Evolutionary conservation across 2,888 invertebrate genomes (phyloP).

Genomic region (Nemotelus nigrinus): DNA sequence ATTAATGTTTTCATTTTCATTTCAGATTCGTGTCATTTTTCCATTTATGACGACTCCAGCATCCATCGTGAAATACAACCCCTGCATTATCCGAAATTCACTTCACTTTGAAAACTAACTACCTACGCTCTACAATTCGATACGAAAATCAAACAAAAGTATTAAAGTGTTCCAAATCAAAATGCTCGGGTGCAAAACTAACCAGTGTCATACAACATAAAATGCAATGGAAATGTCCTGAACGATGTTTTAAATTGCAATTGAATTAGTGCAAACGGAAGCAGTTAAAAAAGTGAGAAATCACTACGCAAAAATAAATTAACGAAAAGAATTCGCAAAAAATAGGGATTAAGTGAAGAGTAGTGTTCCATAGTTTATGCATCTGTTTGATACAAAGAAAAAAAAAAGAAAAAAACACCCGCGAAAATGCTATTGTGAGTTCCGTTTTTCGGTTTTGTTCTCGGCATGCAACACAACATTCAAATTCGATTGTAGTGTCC

Average conservation of each 20-base stretch:
- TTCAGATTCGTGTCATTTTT: no score
- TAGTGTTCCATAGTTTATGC: constrained; percentile 14
- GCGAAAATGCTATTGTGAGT: constrained; percentile 19
- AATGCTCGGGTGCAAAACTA: no score
- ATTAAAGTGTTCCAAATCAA: no score
- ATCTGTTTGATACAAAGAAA: constrained; percentile 17
- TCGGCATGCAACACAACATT: constrained; percentile 6
- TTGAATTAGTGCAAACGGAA: constrained; percentile 39
- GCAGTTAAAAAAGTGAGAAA: background rate
- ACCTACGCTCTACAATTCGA: no score
- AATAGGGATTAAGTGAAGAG: background rate
- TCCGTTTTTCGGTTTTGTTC: background rate
- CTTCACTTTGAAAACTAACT: no score
- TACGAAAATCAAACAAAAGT: no score
- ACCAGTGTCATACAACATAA: no score
- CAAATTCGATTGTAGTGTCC: background rate
- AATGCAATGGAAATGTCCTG: constrained; percentile 1
- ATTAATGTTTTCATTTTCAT: no score
- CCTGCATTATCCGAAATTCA: no score
- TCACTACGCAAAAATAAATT: background rate
- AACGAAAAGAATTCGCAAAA: background rate
- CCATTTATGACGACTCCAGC: no score
- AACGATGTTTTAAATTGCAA: constrained; percentile 35
- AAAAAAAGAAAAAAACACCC: background rate
- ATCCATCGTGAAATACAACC: no score